These are phyloP conservation scores for Vannuccia rotundouncinata DNA, from an alignment of 2,888 invertebrate species.

Conservation along the genomic window DNA sequence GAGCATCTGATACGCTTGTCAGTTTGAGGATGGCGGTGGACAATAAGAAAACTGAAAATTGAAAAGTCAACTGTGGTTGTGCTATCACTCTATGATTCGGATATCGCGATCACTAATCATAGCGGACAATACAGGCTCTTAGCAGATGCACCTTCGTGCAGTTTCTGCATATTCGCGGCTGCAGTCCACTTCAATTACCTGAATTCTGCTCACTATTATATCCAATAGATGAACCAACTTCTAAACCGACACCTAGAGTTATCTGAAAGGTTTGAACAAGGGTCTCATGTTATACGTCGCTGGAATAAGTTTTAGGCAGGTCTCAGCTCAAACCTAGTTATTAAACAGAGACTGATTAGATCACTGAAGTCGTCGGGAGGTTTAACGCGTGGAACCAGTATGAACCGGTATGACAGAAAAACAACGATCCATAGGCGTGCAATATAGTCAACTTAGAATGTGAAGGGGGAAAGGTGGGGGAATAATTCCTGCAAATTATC, in stretches of 20 bases:
- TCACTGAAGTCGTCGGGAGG: background rate
- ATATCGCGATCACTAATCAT: conserved; percentile 27
- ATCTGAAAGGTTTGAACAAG: conserved; percentile 27
- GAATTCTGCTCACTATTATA: conserved; percentile 24
- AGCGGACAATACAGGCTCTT: conserved; percentile 36
- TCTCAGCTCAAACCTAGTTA: conserved; percentile 1
- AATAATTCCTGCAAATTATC: too few relatives aligned
- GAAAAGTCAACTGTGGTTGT: conserved; percentile 35
- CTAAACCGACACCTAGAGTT: conserved; percentile 48
- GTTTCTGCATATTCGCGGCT: conserved; percentile 33
- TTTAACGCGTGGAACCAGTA: too few relatives aligned
- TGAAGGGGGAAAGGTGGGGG: too few relatives aligned
- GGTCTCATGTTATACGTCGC: conserved; percentile 22
- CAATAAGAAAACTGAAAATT: conserved; percentile 25
- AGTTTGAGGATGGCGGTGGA: conserved; percentile 22
- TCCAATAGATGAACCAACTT: background rate
- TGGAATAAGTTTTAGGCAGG: conserved; percentile 19
- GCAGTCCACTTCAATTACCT: conserved; percentile 30
- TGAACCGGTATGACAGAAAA: too few relatives aligned
- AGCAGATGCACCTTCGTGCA: conserved; percentile 30
- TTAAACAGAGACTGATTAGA: background rate
- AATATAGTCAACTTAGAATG: too few relatives aligned
- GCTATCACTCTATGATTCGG: conserved; percentile 34
- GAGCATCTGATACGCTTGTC: conserved; percentile 25
- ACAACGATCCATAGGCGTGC: too few relatives aligned